Evolutionary conservation across 2,888 invertebrate genomes (phyloP).

Genomic region (Mesoligia furuncula): DNA sequence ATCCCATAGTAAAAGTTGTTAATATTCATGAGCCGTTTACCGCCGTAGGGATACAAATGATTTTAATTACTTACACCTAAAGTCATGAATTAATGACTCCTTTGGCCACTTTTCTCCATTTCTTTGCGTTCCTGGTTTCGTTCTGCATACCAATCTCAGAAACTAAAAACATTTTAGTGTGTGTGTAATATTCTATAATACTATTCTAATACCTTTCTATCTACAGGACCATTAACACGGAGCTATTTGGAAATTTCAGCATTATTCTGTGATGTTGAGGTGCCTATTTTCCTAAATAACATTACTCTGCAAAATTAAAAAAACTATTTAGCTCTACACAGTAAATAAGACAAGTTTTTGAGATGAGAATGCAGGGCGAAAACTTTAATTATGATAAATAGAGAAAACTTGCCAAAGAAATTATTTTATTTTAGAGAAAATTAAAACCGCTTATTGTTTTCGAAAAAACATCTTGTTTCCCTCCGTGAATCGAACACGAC

Average conservation of each 20-base stretch:
- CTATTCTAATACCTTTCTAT: not conserved
- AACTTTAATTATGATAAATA: not conserved
- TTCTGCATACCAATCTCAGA: not conserved
- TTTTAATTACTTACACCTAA: not conserved
- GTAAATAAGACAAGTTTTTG: not conserved
- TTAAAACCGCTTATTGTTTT: not conserved
- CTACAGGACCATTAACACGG: not conserved
- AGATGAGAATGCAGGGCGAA: not conserved
- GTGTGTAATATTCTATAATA: constrained; percentile 1
- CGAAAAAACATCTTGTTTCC: not conserved
- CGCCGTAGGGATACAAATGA: not conserved
- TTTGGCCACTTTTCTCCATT: not conserved
- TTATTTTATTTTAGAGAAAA: not conserved
- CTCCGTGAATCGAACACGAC: not conserved
- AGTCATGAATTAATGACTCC: no score
- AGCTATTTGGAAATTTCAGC: not conserved
- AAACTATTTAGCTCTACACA: not conserved
- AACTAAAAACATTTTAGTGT: not conserved
- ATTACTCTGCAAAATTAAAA: not conserved
- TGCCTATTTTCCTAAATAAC: not conserved
- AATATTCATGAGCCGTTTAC: constrained; percentile 1
- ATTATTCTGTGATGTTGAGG: not conserved
- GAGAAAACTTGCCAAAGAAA: not conserved
- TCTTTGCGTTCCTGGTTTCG: not conserved
- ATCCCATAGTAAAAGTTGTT: not conserved